phyloP scores from a whole-genome alignment of 1,140 invertebrate genomes.

The Tetraneura akinire region DNA sequence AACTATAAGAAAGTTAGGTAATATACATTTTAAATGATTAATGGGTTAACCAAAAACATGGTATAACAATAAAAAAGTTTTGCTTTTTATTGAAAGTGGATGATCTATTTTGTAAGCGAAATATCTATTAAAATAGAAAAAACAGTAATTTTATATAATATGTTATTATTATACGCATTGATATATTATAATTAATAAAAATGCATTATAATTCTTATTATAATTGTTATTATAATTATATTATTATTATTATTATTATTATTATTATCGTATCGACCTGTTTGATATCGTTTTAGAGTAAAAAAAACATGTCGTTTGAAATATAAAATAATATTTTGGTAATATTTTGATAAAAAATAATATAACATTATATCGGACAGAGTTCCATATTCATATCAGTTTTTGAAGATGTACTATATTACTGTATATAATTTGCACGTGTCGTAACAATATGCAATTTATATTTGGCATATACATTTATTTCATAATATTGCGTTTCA shows the following conservation, averaged over 20 bases:
- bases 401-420: not conserved
- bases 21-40: conserved; percentile 19
- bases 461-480: not conserved
- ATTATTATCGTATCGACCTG: not conserved
- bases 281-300: not conserved
- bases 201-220: too few relatives aligned
- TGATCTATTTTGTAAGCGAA: not conserved
- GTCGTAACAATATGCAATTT: not conserved
- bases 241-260: too few relatives aligned
- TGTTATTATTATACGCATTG: not conserved
- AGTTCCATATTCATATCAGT: conserved; percentile 3
- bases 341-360: not conserved
- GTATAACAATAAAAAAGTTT: not conserved
- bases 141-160: not conserved
- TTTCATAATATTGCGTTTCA: not conserved
- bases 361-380: not conserved
- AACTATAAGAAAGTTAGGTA: not conserved
- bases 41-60: not conserved
- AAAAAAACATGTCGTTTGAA: not conserved
- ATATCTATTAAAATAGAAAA: not conserved
- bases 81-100: not conserved
- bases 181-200: not conserved
- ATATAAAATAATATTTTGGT: not conserved
- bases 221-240: too few relatives aligned
- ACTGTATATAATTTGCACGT: not conserved